Percentiles rank a stretch among this genome's conserved stretches.
These are phyloP conservation scores for Microctonus brassicae DNA, from an alignment of 2,888 invertebrate genomes.

Conservation along the genomic window DNA sequence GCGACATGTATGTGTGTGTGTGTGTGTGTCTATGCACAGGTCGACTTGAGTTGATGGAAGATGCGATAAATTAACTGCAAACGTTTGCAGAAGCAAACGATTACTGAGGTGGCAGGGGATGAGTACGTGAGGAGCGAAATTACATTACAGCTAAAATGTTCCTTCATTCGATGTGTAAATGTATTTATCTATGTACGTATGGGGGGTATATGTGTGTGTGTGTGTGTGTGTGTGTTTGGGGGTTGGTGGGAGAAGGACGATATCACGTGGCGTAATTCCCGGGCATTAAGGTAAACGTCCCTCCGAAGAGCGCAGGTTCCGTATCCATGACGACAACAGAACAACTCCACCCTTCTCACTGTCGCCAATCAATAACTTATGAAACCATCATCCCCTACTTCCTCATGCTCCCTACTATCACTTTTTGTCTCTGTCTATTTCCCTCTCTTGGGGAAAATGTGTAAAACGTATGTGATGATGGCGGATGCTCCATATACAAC, in stretches of 20 bases:
- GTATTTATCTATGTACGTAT: too few species aligned
- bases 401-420: constrained; percentile 11
- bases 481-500: constrained; percentile 4
- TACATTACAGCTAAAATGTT: constrained; percentile 67
- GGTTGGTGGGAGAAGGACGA: constrained; percentile 46
- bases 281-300: constrained; percentile 69
- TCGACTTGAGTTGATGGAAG: constrained; percentile 18
- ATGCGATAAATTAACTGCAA: constrained; percentile 30
- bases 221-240: constrained; percentile 13
- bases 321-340: constrained; percentile 59
- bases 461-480: constrained; percentile 36
- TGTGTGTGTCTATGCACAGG: too few species aligned
- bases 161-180: constrained; percentile 55
- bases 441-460: constrained; percentile 25
- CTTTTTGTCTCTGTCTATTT: too few species aligned
- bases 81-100: constrained; percentile 35
- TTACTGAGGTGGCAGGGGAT: constrained; percentile 26
- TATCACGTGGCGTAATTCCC: constrained; percentile 69
- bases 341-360: constrained; percentile 50
- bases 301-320: constrained; percentile 61
- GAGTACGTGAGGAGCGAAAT: constrained; percentile 55
- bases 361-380: constrained; percentile 68
- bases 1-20: constrained; percentile 20
- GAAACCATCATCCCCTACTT: constrained; percentile 60
- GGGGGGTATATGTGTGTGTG: constrained; percentile 9